Base-by-base conservation (phyloP, 1,140 invertebrate genomes). In the Bombus polaris region DNA sequence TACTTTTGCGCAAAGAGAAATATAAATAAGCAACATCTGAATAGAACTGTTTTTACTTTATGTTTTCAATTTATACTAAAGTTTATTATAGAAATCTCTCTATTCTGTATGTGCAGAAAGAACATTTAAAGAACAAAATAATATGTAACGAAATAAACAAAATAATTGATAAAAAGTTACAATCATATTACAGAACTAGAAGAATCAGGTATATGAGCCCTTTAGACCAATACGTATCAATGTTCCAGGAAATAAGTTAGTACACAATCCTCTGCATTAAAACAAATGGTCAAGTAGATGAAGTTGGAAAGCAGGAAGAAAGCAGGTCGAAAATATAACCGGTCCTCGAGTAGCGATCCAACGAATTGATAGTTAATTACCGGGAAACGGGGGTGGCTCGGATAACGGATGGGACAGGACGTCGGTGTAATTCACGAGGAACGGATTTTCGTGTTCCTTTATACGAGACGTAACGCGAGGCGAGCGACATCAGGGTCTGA, bases 291-390 rank as follows among this genome's bases (percentile, higher is more conserved):
- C 25, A 68, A 53, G 53, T 35, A 32, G n/a, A 42, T 12, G 39
- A 13, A 12, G 44, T 8, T 28, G 10, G 35, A 68, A 83, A 37
- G 12, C 25, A 22, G 22, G 3, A 32, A 12, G 22, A 22, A 15
- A 53, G 28, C 35, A 47, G 44, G 47, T 53, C 62, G 57, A 83
- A 91, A 91, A 88, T 89, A 90, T 92, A 87, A 92, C 88, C 87
- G 82, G 91, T 86, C 82, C 70, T 66, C 74, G 78, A 87, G 70
- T 88, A 85, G 80, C 78, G 89, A 93, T 92, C 87, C 90, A 92
- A 90, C 88, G 91, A 93, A 93, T 93, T 92, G 92, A 92, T 93
- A 92, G 92, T 93, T 93, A 92, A 93, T 93, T 92, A 93, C 92
- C 89, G 89, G 89, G 89, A 93, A 91, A 92, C 88, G 84, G 90